Conservation (phyloP, 2,113 vertebrate species). For the Patagioenas fasciata region DNA sequence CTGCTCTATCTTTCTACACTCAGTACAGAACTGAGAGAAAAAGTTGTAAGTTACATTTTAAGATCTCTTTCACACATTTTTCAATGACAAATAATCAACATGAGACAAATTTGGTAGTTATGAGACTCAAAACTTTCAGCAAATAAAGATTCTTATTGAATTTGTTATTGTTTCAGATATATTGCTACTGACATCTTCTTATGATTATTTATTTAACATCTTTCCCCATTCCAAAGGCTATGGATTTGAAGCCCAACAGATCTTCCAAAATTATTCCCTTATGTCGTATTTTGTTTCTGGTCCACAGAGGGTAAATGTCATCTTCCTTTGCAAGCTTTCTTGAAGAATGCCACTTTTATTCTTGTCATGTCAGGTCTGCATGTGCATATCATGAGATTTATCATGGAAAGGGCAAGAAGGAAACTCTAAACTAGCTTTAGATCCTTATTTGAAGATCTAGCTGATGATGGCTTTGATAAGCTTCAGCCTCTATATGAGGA, state of each 20-base stretch:
- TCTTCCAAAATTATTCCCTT: background rate
- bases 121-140: background rate
- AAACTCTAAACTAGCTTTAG: background rate
- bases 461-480: background rate
- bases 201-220: background rate
- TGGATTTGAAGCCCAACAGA: background rate
- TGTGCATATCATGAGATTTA: background rate
- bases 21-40: background rate
- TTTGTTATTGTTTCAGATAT: background rate
- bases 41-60: conserved; percentile 7
- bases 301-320: background rate
- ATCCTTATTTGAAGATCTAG: background rate
- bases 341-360: background rate
- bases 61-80: conserved; percentile 1
- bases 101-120: background rate
- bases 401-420: background rate
- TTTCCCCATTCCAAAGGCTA: background rate
- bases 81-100: conserved; percentile 16
- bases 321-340: background rate
- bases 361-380: background rate
- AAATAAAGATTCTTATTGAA: background rate
- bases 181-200: background rate
- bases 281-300: background rate
- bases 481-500: background rate
- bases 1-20: background rate